phyloP scores from a whole-genome alignment of 2,113 vertebrate genomes.

The Psittacus erithacus region DNA sequence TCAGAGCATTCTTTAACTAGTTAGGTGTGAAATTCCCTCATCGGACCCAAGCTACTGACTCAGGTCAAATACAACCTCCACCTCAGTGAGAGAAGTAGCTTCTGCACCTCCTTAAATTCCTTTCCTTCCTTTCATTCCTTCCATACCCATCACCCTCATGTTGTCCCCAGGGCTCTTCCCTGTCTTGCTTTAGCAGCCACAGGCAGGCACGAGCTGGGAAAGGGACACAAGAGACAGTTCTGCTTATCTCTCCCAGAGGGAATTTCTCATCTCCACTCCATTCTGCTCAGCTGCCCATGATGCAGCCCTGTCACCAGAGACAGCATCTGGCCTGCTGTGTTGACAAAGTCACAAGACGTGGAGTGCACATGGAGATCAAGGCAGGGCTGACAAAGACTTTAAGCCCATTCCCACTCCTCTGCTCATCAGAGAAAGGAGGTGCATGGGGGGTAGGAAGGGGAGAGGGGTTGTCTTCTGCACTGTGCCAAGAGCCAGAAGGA shows the following conservation, averaged over 20 bases:
- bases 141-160: not conserved
- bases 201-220: not conserved
- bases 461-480: not conserved
- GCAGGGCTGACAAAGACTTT: slow-evolving; percentile 32
- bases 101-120: not conserved
- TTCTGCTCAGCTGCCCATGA: slow-evolving; percentile 6
- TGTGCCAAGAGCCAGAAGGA: not conserved
- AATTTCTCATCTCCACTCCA: slow-evolving; percentile 39
- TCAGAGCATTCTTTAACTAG: not conserved
- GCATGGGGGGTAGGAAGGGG: not conserved
- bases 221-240: not conserved
- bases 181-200: not conserved
- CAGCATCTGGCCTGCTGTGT: not conserved
- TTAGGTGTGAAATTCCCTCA: not conserved
- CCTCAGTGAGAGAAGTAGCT: not conserved
- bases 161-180: not conserved
- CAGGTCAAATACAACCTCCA: not conserved
- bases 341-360: slow-evolving; percentile 44
- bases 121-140: not conserved
- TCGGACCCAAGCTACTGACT: not conserved
- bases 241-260: slow-evolving; percentile 1
- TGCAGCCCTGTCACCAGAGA: not conserved
- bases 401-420: slow-evolving; percentile 7
- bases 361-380: slow-evolving; percentile 40
- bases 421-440: not conserved